Base-by-base conservation (phyloP, 2,888 invertebrate genomes). In the Lochmaea crataegi region DNA sequence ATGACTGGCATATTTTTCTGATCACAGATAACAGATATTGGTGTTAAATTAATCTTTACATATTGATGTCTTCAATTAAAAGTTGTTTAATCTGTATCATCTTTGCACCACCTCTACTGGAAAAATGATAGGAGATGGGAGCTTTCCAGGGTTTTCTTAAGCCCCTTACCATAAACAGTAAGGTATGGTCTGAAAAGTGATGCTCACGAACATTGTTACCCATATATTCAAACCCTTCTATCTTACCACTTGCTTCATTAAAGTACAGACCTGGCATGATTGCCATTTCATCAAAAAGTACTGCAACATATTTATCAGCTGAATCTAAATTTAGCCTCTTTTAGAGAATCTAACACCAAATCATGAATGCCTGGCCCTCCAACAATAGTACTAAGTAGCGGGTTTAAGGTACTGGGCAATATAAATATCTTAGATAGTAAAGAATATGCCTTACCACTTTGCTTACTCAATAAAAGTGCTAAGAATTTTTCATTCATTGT, bases 161-260 rank as follows among this genome's bases (percentile, higher is more conserved):
- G 12, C 72, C 76, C 69, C 70, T 72, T 16, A 45, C 45, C 45
- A 72, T 56, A 60, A 76, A 76, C 16, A 76, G 64, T 48, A 76
- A 38, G 22, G 60, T 74, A 76, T 74, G 74, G 68, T 76, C 74
- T 32, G 72, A 65, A 38, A 76, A 58, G 42, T 68, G 18, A 48
- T 58, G 42, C 9, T 64, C 48, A 53, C 71, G 63, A 18, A 18
- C 53, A 56, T 56, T 18, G 67, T 53, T 48, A 18, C 73, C 73
- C 67, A 74, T 67, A 32, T 74, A 72, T 74, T 74, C 72, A 58
- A 74, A 74, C 1, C 74, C 74, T 57, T 70, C 65, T 56, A 74
- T 70, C 12, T 18, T 51, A 48, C 65, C 70, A 61, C 26, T 51
- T 22, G 42, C 65, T 74, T 76, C 68, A 51, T 69, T 72, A 57